These are phyloP conservation scores for Tetragonisca angustula DNA, from an alignment of 2,888 invertebrate species.

Conservation along the genomic window DNA sequence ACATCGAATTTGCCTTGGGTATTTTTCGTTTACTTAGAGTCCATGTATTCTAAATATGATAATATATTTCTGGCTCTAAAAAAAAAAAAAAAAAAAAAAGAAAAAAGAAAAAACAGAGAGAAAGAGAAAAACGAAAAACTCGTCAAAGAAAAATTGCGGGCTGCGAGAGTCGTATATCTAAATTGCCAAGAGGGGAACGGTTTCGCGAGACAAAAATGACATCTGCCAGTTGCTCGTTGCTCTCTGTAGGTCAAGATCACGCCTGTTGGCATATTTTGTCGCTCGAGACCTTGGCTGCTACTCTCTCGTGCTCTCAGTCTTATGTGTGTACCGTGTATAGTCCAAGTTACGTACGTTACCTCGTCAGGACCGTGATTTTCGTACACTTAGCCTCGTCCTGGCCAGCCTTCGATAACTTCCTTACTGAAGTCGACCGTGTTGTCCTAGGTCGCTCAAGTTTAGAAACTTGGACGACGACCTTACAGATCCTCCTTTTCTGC, in stretches of 20 bases:
- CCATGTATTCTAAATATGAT: no score
- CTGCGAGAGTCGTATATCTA: background rate
- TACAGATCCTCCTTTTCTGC: background rate
- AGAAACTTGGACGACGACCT: background rate
- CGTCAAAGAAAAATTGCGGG: background rate
- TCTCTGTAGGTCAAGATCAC: slow-evolving; percentile 72
- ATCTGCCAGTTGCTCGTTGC: slow-evolving; percentile 46
- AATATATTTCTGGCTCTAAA: background rate
- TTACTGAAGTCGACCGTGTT: slow-evolving; percentile 14
- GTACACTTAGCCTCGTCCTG: slow-evolving; percentile 35
- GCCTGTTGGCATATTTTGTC: slow-evolving; percentile 66
- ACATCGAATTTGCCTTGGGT: no score
- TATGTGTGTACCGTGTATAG: slow-evolving; percentile 8
- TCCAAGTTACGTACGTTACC: slow-evolving; percentile 39
- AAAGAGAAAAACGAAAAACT: background rate
- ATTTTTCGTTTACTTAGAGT: no score
- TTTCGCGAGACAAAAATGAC: slow-evolving; percentile 56
- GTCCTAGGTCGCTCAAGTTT: slow-evolving; percentile 47
- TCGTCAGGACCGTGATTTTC: background rate
- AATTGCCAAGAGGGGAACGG: slow-evolving; percentile 8
- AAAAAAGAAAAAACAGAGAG: background rate
- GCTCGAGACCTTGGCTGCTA: slow-evolving; percentile 66
- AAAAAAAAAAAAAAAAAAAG: background rate
- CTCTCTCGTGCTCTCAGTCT: background rate
- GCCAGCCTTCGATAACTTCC: slow-evolving; percentile 30